phyloP scores from a whole-genome alignment of 2,797 vertebrate genomes.

The Peromyscus melanophrys region DNA sequence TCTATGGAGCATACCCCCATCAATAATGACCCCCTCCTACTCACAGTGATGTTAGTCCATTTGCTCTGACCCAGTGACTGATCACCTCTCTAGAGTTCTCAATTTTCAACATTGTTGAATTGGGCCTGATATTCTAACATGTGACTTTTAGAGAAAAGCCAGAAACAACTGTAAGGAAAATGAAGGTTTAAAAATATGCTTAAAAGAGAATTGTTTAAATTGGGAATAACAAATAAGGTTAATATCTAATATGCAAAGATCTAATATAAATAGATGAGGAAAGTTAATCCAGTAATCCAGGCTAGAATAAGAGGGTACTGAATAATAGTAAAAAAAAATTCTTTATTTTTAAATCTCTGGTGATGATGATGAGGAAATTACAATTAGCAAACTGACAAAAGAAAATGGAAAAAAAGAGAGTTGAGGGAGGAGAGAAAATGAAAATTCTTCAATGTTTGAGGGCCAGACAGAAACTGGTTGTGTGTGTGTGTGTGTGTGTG shows the following conservation, averaged over 20 bases:
- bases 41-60: neutral
- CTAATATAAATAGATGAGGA: conserved; percentile 24
- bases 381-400: neutral
- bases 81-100: neutral
- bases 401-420: neutral
- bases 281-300: conserved; percentile 10
- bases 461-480: neutral
- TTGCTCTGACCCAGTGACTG: neutral
- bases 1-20: neutral
- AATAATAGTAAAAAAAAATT: neutral
- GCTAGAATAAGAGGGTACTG: neutral
- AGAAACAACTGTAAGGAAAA: conserved; percentile 20
- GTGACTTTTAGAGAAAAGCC: neutral
- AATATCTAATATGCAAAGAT: conserved; percentile 2
- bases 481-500: neutral
- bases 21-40: no score
- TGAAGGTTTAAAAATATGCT: conserved; percentile 23
- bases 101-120: neutral
- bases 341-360: neutral
- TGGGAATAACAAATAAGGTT: neutral
- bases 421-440: neutral
- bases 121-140: neutral
- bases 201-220: conserved; percentile 2
- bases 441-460: neutral
- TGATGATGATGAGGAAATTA: neutral